Base-by-base conservation (phyloP, 2,888 invertebrate species). In the Blera fallax region DNA sequence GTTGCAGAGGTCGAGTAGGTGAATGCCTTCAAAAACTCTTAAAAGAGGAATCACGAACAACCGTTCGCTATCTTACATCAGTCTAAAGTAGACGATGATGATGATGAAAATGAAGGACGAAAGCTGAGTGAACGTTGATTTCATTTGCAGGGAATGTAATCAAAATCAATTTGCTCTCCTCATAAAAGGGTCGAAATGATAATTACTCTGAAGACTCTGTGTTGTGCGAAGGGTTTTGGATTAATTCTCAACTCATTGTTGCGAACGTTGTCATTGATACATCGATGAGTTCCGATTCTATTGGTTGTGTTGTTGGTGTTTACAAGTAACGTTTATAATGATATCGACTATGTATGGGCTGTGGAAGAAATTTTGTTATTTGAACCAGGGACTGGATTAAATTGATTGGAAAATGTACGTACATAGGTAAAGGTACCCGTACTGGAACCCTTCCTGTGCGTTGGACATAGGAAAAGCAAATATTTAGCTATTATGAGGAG, bases 91-190 rank as follows among this genome's bases (percentile, higher is more conserved):
- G 16, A 24, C 32, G 77, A 77, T 43, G 64, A 34, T 70, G 77
- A 65, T 70, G 70, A 82, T 58, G 56, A 72, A 50, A 29, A 69
- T 14, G 62, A 70, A 34, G 58, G 62, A 62, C 58, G 32, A 60
- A n/a, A 45, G 45, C 50, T 80, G 34, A 73, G 40, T 73, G 73
- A 67, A 43, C 43, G 79, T 48, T 58, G 73, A 83, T 73, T 73
- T 54, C 5, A 48, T 69, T 62, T 64, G 43, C 40, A 37, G 64
- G 50, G 62, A 74, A 74, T 74, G 83, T 79, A 84, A 79, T 84
- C 74, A 84, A 79, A 84, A 84, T 74, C 83, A 79, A 73, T 84
- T 84, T 69, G 45, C 40, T 74, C 18, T 32, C 11, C 32, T 14
- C 67, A 27, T 79, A 54, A 62, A 48, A 69, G 67, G 54, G 45